These are phyloP conservation scores for Pandemis heparana DNA, from an alignment of 2,888 invertebrate genomes.

Conservation along the genomic window DNA sequence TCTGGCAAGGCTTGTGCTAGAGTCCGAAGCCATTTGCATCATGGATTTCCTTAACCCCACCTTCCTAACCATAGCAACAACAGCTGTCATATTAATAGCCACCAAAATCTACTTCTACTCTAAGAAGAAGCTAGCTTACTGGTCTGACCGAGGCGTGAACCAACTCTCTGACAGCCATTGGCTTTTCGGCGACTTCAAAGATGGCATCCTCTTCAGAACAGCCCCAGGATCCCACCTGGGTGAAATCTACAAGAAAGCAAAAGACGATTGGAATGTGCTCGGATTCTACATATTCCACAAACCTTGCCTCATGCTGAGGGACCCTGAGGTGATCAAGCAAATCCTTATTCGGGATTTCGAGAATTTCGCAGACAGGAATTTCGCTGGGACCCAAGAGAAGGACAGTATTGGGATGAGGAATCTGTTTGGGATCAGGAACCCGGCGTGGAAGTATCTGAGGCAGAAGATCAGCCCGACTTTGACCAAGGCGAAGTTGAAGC, in stretches of 20 bases:
- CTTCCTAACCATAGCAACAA: neutral
- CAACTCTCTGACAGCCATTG: slow-evolving; percentile 25
- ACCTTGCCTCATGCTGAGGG: slow-evolving; percentile 51
- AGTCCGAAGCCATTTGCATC: neutral
- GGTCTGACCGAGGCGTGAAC: slow-evolving; percentile 21
- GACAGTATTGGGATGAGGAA: slow-evolving; percentile 54
- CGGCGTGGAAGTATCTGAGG: slow-evolving; percentile 52
- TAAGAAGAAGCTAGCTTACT: slow-evolving; percentile 28
- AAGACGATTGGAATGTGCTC: slow-evolving; percentile 45
- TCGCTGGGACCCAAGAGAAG: slow-evolving; percentile 49
- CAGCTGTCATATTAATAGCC: neutral
- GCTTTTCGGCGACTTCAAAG: slow-evolving; percentile 53
- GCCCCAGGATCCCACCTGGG: slow-evolving; percentile 52
- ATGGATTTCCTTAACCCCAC: slow-evolving; percentile 9
- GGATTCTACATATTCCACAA: slow-evolving; percentile 55
- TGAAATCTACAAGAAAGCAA: slow-evolving; percentile 44
- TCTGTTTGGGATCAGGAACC: slow-evolving; percentile 51
- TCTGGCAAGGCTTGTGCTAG: neutral
- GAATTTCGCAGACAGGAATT: slow-evolving; percentile 50
- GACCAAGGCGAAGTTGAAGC: slow-evolving; percentile 45
- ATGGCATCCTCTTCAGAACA: slow-evolving; percentile 51
- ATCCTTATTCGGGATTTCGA: slow-evolving; percentile 50
- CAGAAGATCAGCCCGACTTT: slow-evolving; percentile 49
- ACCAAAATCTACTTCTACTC: slow-evolving; percentile 23
- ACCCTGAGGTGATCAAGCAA: slow-evolving; percentile 52